Base-by-base conservation (phyloP, 2,797 vertebrate genomes). In the Gymnodraco acuticeps region DNA sequence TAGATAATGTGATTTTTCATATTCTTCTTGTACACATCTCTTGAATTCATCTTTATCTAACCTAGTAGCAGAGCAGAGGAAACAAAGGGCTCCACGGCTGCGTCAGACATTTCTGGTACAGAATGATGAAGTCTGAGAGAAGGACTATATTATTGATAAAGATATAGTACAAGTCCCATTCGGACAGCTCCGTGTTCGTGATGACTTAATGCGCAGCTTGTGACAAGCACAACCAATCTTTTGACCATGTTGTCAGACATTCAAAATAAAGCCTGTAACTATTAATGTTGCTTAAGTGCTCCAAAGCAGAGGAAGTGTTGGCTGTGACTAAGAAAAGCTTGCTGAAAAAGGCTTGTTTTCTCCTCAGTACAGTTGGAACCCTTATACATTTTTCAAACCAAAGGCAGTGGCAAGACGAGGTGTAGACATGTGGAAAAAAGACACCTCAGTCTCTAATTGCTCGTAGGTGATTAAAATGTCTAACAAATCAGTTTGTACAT, bases 231-330 rank as follows among this genome's bases (percentile, higher is more conserved):
- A 81, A 47, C 79, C 76, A 79, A 81, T 88, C 74, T 82, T 68
- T 64, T 79, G 81, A 83, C 78, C 84, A 23, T 27, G 20, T 64
- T 77, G 75, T 86, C 82, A 82, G 69, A 80, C 81, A 17, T 78
- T 86, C 70, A 66, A 82, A 84, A 76, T 87, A 87, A 80, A 87
- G 77, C 80, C 87, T 92, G 81, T 77, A 92, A 94, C 94, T 94
- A 93, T 92, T 92, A 73, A 83, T 74, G 87, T 83, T 82, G 81
- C 84, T 87, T 89, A 90, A 93, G n/a, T n/a, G n/a, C n/a, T n/a
- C n/a, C n/a, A n/a, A n/a, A n/a, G 67, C 70, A 81, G 78, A 78
- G 66, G 63, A 77, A 87, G 77, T 83, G 59, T 84, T 80, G 55
- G 33, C 62, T 78, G 76, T 80, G 73, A 89, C 63, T 86, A 66